A percentile compares a stretch with the other conserved stretches of the same genome.
Evolutionary conservation across 2,888 invertebrate genomes (phyloP).

Genomic region (Polylopha cassiicola): DNA sequence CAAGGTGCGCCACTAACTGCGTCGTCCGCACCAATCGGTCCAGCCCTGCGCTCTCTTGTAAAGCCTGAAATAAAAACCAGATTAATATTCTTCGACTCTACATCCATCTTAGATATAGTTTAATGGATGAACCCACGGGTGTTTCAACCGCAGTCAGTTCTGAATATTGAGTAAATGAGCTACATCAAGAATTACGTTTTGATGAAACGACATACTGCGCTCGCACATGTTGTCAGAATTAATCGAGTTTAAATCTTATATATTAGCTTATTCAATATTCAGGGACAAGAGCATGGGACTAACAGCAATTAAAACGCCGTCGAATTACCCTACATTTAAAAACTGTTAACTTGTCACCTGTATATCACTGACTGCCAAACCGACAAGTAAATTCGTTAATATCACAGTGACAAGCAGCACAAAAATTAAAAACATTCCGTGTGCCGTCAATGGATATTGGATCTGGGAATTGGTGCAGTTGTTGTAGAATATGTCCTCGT

Average conservation of each 20-base stretch:
- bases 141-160: too few relatives aligned
- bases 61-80: constrained; percentile 64
- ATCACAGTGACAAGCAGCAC: constrained; percentile 89
- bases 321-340: too few relatives aligned
- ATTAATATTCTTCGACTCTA: not conserved
- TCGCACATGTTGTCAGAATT: too few relatives aligned
- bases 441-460: constrained; percentile 84
- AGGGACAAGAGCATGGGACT: too few relatives aligned
- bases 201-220: too few relatives aligned
- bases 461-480: constrained; percentile 67
- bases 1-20: constrained; percentile 87
- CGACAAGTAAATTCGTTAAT: constrained; percentile 88
- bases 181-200: too few relatives aligned
- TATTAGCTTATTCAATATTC: too few relatives aligned
- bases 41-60: constrained; percentile 87
- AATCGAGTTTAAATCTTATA: too few relatives aligned
- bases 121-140: too few relatives aligned
- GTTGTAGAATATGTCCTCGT: constrained; percentile 88
- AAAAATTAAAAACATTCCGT: constrained; percentile 85
- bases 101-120: too few relatives aligned
- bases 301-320: too few relatives aligned
- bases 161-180: too few relatives aligned
- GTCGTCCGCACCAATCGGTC: constrained; percentile 89
- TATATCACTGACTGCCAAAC: constrained; percentile 91
- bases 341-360: constrained; percentile 59